Base-by-base conservation (phyloP, 2,113 vertebrate species). In the Nothocercus julius region DNA sequence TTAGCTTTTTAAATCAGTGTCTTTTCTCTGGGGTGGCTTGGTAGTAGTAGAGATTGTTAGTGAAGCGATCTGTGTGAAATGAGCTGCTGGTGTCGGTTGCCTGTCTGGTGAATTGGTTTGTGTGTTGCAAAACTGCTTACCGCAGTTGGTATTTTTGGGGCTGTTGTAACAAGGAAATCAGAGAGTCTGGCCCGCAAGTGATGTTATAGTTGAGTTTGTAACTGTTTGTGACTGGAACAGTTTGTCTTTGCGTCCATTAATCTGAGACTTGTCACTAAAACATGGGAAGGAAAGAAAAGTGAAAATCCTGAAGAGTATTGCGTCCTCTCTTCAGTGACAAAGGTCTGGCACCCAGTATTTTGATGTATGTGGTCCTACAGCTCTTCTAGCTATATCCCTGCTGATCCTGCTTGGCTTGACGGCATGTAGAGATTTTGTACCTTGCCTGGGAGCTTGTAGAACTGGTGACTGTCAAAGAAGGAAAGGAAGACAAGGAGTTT, bases 131-230 rank as follows among this genome's bases (percentile, higher is more conserved):
- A 87, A 38, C 45, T 76, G 30, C 58, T 72, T 69, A 18, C n/a
- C 0, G 0, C 5, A 18, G 77, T 74, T 83, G 56, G 24, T 78
- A 10, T 78, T 82, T 1, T 1, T 24, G 5, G 21, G 53, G 32
- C 17, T 70, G 42, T 56, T 82, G 77, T 70, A 51, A 44, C 16
- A 32, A 59, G 58, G 64, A 49, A 66, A n/a, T 40, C 0, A 0
- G 9, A 38, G 76, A 69, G 34, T 53, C 56, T 2, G 0, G 7
- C 16, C 22, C 49, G 16, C 27, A 36, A 27, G 61, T 25, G 42
- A 67, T 80, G 25, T 16, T 1, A 0, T 7, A 1, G 49, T 82
- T 61, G 49, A 66, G 40, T 16, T 56, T 63, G 13, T 70, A 34
- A 51, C 32, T 82, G 16, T 5, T 84, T 68, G 51, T 51, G 61